Conservation (phyloP, 2,113 vertebrate genomes). For the Odobenus rosmarus region DNA sequence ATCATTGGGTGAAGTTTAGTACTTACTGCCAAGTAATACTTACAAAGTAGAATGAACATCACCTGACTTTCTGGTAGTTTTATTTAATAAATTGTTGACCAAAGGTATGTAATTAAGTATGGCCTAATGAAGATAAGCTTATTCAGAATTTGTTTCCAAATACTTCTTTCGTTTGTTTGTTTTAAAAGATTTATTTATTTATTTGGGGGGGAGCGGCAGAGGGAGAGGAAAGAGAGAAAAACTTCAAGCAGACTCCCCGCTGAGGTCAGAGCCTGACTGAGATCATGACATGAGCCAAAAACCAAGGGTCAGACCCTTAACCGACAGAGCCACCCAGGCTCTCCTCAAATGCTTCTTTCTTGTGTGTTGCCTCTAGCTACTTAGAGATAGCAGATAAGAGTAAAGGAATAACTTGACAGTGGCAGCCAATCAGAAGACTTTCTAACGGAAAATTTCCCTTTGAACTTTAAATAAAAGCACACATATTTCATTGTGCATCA, state of each 20-base stretch:
- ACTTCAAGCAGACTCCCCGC: not conserved
- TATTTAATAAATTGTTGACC: slow-evolving; percentile 3
- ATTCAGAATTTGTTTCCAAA: not conserved
- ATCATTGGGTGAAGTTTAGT: not conserved
- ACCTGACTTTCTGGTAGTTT: not conserved
- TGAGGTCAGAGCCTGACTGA: not conserved
- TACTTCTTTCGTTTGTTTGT: not conserved
- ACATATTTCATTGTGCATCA: not conserved
- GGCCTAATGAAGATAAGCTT: not conserved
- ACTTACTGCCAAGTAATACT: not conserved
- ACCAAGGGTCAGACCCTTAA: not conserved
- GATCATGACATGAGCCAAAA: not conserved
- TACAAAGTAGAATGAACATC: not conserved
- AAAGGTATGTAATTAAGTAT: not conserved
- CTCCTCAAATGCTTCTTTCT: not conserved
- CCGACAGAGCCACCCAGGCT: not conserved
- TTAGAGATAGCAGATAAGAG: not conserved
- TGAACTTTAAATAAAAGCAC: slow-evolving; percentile 12
- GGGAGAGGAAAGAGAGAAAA: not conserved
- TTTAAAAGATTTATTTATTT: not conserved
- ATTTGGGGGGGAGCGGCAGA: not conserved
- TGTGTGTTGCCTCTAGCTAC: not conserved
- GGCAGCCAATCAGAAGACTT: not conserved
- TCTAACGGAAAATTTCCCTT: not conserved
- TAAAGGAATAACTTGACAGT: slow-evolving; percentile 16